Conservation (phyloP, 2,888 invertebrate genomes). For the Trachelus troglodyta region DNA sequence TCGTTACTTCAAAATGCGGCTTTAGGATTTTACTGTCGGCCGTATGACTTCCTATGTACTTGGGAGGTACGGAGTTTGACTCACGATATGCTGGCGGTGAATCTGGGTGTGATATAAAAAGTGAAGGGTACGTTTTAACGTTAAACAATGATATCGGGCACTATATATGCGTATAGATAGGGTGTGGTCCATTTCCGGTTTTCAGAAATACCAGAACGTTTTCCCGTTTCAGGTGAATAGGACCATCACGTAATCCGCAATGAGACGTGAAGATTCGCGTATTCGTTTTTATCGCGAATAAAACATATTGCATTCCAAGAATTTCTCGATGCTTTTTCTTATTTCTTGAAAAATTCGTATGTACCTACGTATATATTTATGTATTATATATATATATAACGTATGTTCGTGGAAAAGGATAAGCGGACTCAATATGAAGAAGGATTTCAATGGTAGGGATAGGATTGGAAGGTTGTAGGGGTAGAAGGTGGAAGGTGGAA, state of each 20-base stretch:
- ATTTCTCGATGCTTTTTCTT: not conserved
- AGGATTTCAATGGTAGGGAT: not conserved
- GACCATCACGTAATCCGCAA: not conserved
- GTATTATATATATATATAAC: not conserved
- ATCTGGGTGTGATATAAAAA: not conserved
- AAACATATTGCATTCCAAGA: not conserved
- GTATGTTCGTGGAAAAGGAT: not conserved
- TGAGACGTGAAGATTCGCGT: not conserved
- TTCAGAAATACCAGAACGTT: not conserved
- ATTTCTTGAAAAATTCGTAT: not conserved
- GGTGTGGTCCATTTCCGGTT: not conserved
- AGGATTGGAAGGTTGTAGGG: constrained; percentile 24
- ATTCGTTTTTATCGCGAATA: not conserved
- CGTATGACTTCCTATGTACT: not conserved
- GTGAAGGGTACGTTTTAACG: too few species aligned
- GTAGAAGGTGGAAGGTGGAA: constrained; percentile 24
- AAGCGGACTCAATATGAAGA: not conserved
- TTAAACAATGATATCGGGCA: not conserved
- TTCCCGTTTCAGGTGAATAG: not conserved
- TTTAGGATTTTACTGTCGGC: not conserved
- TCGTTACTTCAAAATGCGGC: not conserved
- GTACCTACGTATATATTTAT: not conserved
- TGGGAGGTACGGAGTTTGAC: not conserved
- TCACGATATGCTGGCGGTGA: not conserved
- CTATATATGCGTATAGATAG: not conserved